phyloP scores from a whole-genome alignment of 2,888 invertebrate species.

The Brachylomia viminalis region DNA sequence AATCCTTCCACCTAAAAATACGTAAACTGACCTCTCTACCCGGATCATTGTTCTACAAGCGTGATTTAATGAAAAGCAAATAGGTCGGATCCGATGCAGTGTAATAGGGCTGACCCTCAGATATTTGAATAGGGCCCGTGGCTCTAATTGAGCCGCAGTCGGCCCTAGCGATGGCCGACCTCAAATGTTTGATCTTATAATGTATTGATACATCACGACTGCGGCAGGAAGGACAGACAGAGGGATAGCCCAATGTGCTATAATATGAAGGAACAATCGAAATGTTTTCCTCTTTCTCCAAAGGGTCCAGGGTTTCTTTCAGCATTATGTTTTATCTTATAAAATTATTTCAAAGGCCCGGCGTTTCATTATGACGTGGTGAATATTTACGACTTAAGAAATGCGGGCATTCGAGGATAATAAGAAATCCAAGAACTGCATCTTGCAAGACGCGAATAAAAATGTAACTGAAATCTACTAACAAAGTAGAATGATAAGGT shows the following conservation, averaged over 20 bases:
- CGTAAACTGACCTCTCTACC: conserved; percentile 33
- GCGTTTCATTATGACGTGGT: not conserved
- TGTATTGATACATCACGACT: conserved; percentile 42
- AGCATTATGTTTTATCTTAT: not conserved
- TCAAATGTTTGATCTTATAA: conserved; percentile 56
- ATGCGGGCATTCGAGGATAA: not conserved
- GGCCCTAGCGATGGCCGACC: conserved; percentile 19
- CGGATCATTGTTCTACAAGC: conserved; percentile 53
- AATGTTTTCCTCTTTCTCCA: not conserved
- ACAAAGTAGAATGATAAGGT: not conserved
- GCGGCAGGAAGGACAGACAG: not conserved
- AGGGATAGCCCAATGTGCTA: not conserved
- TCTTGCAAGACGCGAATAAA: not conserved
- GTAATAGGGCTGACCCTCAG: conserved; percentile 64
- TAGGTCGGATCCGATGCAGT: conserved; percentile 63
- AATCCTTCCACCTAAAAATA: conserved; percentile 26
- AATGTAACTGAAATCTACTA: not conserved
- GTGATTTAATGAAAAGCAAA: conserved; percentile 75
- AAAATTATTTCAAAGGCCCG: not conserved
- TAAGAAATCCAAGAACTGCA: not conserved
- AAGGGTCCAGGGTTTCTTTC: not conserved
- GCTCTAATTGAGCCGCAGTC: conserved; percentile 62
- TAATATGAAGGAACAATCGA: not conserved
- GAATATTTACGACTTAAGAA: not conserved
- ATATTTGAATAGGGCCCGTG: conserved; percentile 62